Evolutionary conservation across 2,888 invertebrate species (phyloP), one percentile per base, ranked within the genome.

Genomic region (Drosophila demipolita): DNA sequence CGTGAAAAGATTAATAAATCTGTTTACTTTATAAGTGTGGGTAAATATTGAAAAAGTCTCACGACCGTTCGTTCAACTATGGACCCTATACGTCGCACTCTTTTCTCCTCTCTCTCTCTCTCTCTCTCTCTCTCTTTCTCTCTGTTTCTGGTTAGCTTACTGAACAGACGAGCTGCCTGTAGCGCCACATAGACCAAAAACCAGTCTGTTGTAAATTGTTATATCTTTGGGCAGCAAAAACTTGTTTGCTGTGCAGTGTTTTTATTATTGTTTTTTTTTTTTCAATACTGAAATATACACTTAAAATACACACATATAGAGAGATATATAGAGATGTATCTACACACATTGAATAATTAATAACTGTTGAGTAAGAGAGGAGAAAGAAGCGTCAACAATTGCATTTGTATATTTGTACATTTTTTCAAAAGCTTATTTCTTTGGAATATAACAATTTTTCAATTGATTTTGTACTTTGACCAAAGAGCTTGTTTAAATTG

Each of bases 61-160:
- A 60, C 45, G 62, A 66, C 36, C 75, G 87, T 76, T 65, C 79
- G 76, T 87, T 82, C 83, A 87, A 84, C 84, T 64, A 52, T 55
- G 45, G 52, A n/a, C n/a, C n/a, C 53, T 26, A 23, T 23, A 23
- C 23, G 23, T 23, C 23, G 23, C 23, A 23, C 23, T 23, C 23
- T 23, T 1, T 23, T 23, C 1, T 23, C 23, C 6, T 29, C 33
- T 67, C 48, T 42, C 33, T 20, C 29, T 40, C 49, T 35, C 26
- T 7, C 8, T 33, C 36, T 12, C 20, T 42, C 3, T 20, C 5
- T n/a, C 5, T 20, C 11, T 33, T 1, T 33, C 32, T 9, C 9
- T 33, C 33, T 35, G 36, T 26, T 52, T 57, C 40, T 49, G 23
- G 35, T 35, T n/a, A 52, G 12, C 36, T 54, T 20, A 29, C 4